Percentiles rank a stretch among this genome's conserved stretches.
Evolutionary conservation across 2,797 vertebrate genomes (phyloP).

Genomic region (Enteromius unitaeniatus): DNA sequence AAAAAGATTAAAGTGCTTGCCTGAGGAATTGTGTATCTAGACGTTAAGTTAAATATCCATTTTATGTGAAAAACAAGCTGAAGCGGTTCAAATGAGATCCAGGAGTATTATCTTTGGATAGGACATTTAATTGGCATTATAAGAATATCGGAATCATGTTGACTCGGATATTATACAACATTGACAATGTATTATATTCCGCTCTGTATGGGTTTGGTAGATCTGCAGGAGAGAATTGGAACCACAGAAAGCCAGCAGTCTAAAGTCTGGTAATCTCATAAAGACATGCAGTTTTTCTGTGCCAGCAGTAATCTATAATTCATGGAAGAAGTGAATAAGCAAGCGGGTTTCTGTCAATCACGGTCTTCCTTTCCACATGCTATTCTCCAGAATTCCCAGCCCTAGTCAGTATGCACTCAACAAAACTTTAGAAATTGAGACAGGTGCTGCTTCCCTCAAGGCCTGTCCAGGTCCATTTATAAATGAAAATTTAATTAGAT

Average conservation of each 20-base stretch:
- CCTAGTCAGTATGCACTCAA: neutral
- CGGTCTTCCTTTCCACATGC: constrained; percentile 60
- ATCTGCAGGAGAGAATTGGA: constrained; percentile 54
- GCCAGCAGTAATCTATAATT: constrained; percentile 72
- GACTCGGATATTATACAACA: constrained; percentile 56
- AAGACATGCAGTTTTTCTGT: constrained; percentile 58
- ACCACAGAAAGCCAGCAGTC: constrained; percentile 56
- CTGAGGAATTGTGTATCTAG: constrained; percentile 63
- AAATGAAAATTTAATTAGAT: constrained; percentile 24
- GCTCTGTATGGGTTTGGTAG: constrained; percentile 52
- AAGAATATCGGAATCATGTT: constrained; percentile 58
- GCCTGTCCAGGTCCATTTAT: constrained; percentile 15
- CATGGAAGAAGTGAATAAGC: constrained; percentile 44
- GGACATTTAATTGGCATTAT: constrained; percentile 68
- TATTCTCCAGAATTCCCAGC: constrained; percentile 38
- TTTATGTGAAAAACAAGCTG: constrained; percentile 48
- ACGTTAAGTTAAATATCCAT: constrained; percentile 66
- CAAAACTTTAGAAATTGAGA: neutral
- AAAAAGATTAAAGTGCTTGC: constrained; percentile 62
- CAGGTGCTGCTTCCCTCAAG: neutral
- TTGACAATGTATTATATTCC: constrained; percentile 67
- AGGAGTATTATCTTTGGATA: constrained; percentile 66
- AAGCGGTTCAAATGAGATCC: constrained; percentile 54
- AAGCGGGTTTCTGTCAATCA: constrained; percentile 49
- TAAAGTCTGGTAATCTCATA: constrained; percentile 68